These are phyloP conservation scores for Carcharodon carcharias DNA, from an alignment of 2,797 vertebrate species.

Conservation along the genomic window DNA sequence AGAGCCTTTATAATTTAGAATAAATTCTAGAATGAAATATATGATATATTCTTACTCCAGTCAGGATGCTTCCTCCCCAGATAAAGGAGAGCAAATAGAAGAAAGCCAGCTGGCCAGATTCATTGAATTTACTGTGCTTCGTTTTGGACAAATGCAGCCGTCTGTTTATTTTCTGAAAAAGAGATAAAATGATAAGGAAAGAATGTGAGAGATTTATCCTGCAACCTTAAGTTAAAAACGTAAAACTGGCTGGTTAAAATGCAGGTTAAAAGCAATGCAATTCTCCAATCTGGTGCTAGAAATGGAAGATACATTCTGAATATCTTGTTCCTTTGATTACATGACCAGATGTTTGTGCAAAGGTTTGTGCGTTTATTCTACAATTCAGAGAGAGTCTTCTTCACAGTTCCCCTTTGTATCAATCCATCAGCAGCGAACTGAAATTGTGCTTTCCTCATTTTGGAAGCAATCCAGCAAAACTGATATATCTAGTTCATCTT, in stretches of 20 bases:
- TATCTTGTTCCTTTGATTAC: neutral
- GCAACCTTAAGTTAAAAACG: neutral
- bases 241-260: neutral
- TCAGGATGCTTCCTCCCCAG: slow-evolving; percentile 76
- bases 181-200: neutral
- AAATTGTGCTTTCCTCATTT: neutral
- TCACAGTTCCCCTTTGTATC: neutral
- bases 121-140: slow-evolving; percentile 82
- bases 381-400: neutral
- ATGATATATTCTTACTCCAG: slow-evolving; percentile 56
- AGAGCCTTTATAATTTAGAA: neutral
- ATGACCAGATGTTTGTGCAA: neutral
- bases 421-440: neutral
- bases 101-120: slow-evolving; percentile 70
- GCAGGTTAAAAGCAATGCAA: neutral
- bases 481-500: neutral
- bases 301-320: neutral
- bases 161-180: slow-evolving; percentile 73
- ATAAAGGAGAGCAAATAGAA: slow-evolving; percentile 75
- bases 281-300: neutral
- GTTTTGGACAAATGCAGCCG: slow-evolving; percentile 72
- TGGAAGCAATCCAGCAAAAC: neutral
- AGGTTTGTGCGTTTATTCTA: neutral
- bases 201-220: neutral
- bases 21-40: neutral